phyloP scores from a whole-genome alignment of 2,113 vertebrate species.

The Aramus guarauna region DNA sequence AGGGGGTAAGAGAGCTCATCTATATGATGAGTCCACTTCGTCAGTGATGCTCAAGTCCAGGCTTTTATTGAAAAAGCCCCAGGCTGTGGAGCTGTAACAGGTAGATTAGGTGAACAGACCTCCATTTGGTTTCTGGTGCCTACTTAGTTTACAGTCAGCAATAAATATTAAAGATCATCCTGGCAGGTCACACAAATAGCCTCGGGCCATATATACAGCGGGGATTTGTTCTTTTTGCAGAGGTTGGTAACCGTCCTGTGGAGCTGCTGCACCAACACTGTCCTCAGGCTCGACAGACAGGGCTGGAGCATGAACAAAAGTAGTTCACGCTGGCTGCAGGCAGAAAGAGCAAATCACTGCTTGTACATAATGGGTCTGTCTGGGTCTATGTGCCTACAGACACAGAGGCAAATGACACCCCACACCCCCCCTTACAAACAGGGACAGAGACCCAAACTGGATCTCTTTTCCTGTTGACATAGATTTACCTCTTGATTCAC shows the following conservation, averaged over 20 bases:
- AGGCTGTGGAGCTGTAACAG: not conserved
- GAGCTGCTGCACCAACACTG: not conserved
- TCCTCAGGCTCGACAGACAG: not conserved
- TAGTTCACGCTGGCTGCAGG: not conserved
- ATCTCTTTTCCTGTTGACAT: not conserved
- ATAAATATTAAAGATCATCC: not conserved
- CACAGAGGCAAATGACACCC: not conserved
- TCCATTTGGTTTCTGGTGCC: not conserved
- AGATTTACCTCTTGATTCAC: not conserved
- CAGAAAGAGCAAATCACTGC: not conserved
- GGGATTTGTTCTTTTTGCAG: not conserved
- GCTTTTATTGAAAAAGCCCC: not conserved
- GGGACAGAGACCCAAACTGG: not conserved
- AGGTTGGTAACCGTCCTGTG: rapidly evolving
- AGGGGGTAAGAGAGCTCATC: not conserved
- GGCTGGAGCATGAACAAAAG: not conserved
- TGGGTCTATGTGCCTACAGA: not conserved
- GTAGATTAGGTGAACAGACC: conserved; percentile 20
- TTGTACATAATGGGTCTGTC: not conserved
- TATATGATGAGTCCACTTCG: not conserved
- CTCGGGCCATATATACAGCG: not conserved
- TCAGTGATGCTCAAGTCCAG: not conserved
- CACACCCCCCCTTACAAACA: not conserved
- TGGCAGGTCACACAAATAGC: not conserved
- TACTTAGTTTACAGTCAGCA: not conserved